Base-by-base conservation (phyloP, 2,888 invertebrate genomes). In the Eremobia ochroleuca region DNA sequence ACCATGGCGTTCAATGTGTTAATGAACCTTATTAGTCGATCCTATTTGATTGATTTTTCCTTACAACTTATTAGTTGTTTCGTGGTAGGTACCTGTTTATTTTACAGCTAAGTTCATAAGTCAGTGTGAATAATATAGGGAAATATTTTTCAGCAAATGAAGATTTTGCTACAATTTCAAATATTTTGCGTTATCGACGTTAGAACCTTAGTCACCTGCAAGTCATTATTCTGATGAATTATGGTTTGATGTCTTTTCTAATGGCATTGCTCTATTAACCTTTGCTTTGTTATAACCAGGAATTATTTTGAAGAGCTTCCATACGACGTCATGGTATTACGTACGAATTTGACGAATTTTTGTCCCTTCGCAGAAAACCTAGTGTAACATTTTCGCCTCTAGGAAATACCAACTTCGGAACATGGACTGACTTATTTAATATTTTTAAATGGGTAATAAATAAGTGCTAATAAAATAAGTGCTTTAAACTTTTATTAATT, bases 71-170 rank as follows among this genome's bases (percentile, higher is more conserved):
- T n/a, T n/a, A n/a, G n/a, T n/a, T n/a, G n/a, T n/a, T n/a, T n/a
- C n/a, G n/a, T 34, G 34, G 58, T 58, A 67, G n/a, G 28, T 58
- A 18, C 18, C 15, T 40, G 11, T 46, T 55, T n/a, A 58, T 58
- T 58, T 74, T 58, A 65, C 34, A 40, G 34, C 40, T 34, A 49
- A 13, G 40, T 66, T 21, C 21, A 55, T 64, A 37, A n/a, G 21
- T 62, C 37, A 55, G 66, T 25, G 9, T 81, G 70, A 83, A 64
- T 83, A 71, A 78, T 28, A 68, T 11, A 62, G 31, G 66, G 55
- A 83, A 77, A 67, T 43, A 67, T 40, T 71, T 83, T 62, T 52
- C 61, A 72, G 37, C 52, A 0, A 68, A 31, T 59, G 9, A 72
- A 81, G 11, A 58, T 43, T 11, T 15, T 58, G n/a, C 37, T 15